Evolutionary conservation across 2,888 invertebrate species (phyloP).

Genomic region (Gryllus longicercus): DNA sequence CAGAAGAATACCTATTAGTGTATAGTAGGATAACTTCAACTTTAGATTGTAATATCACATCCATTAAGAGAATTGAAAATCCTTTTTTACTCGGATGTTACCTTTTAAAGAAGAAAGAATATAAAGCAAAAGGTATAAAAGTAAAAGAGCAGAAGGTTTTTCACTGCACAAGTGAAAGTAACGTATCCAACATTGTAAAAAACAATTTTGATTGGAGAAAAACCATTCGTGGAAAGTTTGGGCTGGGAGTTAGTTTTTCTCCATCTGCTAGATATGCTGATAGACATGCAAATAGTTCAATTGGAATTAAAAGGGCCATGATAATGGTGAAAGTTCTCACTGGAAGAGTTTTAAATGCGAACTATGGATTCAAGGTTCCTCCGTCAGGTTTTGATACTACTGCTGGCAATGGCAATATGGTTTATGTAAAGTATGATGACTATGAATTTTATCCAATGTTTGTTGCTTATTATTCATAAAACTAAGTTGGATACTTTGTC

Average conservation of each 20-base stretch:
- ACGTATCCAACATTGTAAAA: slow-evolving; percentile 29
- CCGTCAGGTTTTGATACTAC: slow-evolving; percentile 24
- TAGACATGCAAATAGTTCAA: slow-evolving; percentile 26
- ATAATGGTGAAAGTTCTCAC: slow-evolving; percentile 38
- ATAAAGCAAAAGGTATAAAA: neutral
- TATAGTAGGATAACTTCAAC: neutral
- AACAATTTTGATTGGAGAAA: slow-evolving; percentile 22
- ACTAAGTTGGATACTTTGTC: too few relatives aligned
- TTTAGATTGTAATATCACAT: neutral
- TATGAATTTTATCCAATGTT: slow-evolving; percentile 29
- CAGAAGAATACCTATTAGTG: too few relatives aligned
- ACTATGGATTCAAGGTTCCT: neutral
- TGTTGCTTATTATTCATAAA: slow-evolving; percentile 22
- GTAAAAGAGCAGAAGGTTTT: slow-evolving; percentile 30
- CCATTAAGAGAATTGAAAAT: slow-evolving; percentile 18
- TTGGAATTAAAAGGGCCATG: slow-evolving; percentile 40
- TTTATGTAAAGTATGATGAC: slow-evolving; percentile 31
- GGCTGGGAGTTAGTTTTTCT: slow-evolving; percentile 34
- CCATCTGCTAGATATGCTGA: slow-evolving; percentile 33
- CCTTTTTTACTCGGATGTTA: slow-evolving; percentile 29
- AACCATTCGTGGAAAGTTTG: neutral
- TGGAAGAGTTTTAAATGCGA: neutral
- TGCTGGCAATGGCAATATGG: neutral
- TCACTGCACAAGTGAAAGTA: slow-evolving; percentile 33
- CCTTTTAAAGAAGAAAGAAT: slow-evolving; percentile 35